Base-by-base conservation (phyloP, 2,888 invertebrate species). In the Sarcophaga rosellei region DNA sequence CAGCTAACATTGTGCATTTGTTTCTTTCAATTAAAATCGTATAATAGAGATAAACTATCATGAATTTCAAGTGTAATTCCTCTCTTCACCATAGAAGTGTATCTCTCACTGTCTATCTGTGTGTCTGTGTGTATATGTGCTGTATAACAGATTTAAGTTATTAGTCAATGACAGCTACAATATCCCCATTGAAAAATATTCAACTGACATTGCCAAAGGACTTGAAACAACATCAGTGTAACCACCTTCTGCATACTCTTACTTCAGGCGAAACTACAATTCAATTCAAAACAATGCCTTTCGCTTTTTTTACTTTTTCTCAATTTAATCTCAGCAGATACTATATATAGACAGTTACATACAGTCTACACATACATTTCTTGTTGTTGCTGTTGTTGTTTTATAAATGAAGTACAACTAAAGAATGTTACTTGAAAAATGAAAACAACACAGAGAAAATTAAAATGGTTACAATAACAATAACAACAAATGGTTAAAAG, bases 121-220 rank as follows among this genome's bases (percentile, higher is more conserved):
- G 20, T 45, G 12, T 12, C 1, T 68, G 10, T 21, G 5, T 68
- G 45, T 45, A 21, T 12, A 5, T 68, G 10, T 47, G 21, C 2
- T 21, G 68, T 47, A 15, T 47, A 11, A 15, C 47, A 70, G 74
- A 63, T 47, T 53, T 75, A 62, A 70, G 75, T 81, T 81, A 81
- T 81, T 81, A 75, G 81, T 81, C 81, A 81, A 75, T 69, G 81
- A 75, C 81, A 81, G 68, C 53, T 66, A 21, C 81, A 81, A 81
- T 75, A 80, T 73, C 45, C 65, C 21, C 11, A 47, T 63, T 63
- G 73, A 62, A 62, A 73, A 45, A 62, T 73, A 10, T 73, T 21
- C 62, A 62, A 4, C 21, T 45, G 73, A 45, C 45, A 45, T 68
- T 45, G 45, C 12, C 45, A 12, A 45, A 45, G 68, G 10, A 68